Percentiles rank a stretch among this genome's conserved stretches.
phyloP scores from a whole-genome alignment of 2,797 vertebrate genomes.

The Phataginus tetradactyla region DNA sequence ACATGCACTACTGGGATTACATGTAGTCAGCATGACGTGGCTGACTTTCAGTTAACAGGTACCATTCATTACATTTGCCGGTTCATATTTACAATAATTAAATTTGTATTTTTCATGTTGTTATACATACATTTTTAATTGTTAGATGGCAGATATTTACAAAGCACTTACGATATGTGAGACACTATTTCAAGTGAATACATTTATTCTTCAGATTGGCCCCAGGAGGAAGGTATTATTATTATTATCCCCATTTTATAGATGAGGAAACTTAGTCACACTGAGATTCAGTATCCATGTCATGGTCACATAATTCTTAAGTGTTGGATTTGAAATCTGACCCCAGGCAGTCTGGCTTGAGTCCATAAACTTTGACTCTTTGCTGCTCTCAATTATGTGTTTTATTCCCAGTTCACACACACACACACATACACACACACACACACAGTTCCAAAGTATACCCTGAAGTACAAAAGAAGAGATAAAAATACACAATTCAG shows the following conservation, averaged over 20 bases:
- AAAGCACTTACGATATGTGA: not conserved
- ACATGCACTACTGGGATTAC: not conserved
- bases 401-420: not conserved
- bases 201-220: constrained; percentile 2
- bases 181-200: not conserved
- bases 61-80: not conserved
- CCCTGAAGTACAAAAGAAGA: not conserved
- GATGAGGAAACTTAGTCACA: constrained; percentile 1
- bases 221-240: not conserved
- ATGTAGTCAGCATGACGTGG: not conserved
- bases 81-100: not conserved
- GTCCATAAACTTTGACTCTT: not conserved
- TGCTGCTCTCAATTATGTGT: not conserved
- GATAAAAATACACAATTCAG: not conserved
- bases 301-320: not conserved
- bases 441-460: not conserved
- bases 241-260: constrained; percentile 3
- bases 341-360: not conserved
- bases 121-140: constrained; percentile 13
- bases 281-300: not conserved
- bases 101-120: constrained; percentile 7
- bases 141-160: constrained; percentile 1
- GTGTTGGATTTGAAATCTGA: not conserved
- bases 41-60: not conserved
- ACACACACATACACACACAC: not conserved